Conservation (phyloP, 2,797 vertebrate species). For the Schizothorax lantsangensis region DNA sequence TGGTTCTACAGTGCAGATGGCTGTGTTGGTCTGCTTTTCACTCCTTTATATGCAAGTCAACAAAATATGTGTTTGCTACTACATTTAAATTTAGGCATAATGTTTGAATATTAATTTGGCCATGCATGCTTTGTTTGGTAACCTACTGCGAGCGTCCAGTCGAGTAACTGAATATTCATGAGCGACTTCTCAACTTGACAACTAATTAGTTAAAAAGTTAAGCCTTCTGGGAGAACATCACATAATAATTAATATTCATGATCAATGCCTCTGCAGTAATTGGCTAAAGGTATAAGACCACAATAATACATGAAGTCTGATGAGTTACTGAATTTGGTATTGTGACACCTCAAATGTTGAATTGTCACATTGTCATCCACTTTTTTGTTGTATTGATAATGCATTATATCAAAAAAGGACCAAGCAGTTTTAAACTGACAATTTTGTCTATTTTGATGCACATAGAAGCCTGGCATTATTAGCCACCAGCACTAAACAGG, state of each 20-base stretch:
- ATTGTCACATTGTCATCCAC: neutral
- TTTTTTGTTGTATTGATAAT: neutral
- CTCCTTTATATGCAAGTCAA: neutral
- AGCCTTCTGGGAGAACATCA: neutral
- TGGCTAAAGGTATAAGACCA: neutral
- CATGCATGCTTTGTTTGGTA: constrained; percentile 2
- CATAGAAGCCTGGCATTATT: constrained; percentile 12
- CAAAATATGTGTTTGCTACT: neutral
- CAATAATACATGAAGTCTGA: neutral
- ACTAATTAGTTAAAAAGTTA: neutral
- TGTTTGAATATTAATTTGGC: neutral
- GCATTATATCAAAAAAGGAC: neutral
- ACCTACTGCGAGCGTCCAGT: neutral
- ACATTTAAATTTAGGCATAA: neutral
- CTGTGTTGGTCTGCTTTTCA: neutral
- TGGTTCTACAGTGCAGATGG: neutral
- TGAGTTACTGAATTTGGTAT: neutral
- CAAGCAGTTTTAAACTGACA: neutral
- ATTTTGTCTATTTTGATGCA: neutral
- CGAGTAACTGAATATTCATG: neutral
- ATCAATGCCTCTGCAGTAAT: neutral
- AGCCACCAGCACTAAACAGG: constrained; percentile 3
- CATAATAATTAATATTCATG: neutral
- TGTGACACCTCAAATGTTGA: neutral
- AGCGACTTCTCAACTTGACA: neutral